phyloP scores from a whole-genome alignment of 2,797 vertebrate genomes.

The Poecilia gillii region DNA sequence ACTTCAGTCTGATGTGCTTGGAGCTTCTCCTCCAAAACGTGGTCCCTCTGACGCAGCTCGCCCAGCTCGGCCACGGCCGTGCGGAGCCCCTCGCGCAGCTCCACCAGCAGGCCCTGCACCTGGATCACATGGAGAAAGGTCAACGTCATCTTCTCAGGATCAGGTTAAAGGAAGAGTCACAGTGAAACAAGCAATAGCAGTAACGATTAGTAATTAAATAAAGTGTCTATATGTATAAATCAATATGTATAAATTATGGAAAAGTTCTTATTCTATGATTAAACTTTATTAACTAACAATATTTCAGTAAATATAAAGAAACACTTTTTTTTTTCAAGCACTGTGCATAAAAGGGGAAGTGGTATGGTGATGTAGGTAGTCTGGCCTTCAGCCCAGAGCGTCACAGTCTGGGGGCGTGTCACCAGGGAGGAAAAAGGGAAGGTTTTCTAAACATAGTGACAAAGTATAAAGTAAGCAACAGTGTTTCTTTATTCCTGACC shows the following conservation, averaged over 20 bases:
- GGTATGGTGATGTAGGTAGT: background rate
- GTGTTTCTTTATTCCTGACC: too few relatives aligned
- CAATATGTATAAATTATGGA: background rate
- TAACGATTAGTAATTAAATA: background rate
- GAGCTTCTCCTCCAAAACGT: conserved; percentile 89
- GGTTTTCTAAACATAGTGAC: background rate
- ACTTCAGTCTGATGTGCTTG: conserved; percentile 88
- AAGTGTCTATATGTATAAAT: background rate
- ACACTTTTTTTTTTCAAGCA: background rate
- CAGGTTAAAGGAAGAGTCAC: background rate
- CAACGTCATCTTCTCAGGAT: background rate
- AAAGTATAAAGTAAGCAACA: too few relatives aligned
- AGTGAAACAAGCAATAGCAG: background rate
- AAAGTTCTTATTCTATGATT: background rate
- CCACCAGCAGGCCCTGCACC: conserved; percentile 93
- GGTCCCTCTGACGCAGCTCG: conserved; percentile 88
- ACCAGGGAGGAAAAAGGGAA: background rate
- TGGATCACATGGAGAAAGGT: conserved; percentile 55
- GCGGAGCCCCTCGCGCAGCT: conserved; percentile 91
- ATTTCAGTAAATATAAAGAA: background rate
- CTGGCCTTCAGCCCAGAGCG: background rate
- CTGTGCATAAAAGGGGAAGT: background rate
- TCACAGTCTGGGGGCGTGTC: background rate
- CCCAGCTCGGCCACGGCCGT: conserved; percentile 87
- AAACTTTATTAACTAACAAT: background rate